Conservation (phyloP, 2,797 vertebrate genomes). For the Vultur gryphus region DNA sequence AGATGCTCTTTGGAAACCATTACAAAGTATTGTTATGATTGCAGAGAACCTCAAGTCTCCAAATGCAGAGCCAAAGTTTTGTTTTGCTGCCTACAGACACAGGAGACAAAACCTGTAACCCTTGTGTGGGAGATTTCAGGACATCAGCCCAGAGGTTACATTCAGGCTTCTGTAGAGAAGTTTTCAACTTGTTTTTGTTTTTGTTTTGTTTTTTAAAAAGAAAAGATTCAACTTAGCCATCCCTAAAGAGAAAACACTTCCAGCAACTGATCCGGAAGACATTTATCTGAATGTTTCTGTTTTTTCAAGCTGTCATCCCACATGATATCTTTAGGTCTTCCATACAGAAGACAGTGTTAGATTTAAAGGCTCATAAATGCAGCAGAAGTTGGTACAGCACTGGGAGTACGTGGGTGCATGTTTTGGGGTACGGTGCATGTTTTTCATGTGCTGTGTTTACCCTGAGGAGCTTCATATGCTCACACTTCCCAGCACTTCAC, state of each 20-base stretch:
- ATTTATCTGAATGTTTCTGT: not conserved
- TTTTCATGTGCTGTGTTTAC: not conserved
- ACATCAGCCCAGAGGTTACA: not conserved
- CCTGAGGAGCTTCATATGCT: not conserved
- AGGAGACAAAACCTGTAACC: not conserved
- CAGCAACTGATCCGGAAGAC: not conserved
- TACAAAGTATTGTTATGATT: not conserved
- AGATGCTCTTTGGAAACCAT: not conserved
- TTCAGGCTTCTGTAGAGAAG: not conserved
- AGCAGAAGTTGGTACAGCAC: not conserved
- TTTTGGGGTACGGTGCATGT: not conserved
- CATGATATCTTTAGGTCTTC: not conserved
- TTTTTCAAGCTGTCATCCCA: not conserved
- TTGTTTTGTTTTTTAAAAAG: not conserved
- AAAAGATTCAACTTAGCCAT: not conserved
- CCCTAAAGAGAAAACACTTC: not conserved
- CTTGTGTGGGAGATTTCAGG: not conserved
- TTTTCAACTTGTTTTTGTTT: not conserved
- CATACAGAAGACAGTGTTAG: not conserved
- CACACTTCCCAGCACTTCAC: not conserved
- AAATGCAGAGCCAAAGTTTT: not conserved
- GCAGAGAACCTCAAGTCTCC: not conserved
- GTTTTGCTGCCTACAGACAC: not conserved
- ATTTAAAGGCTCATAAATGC: not conserved
- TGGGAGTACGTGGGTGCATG: rapidly evolving